Evolutionary conservation across 2,113 vertebrate species (phyloP), one percentile per base, ranked within the genome.

Genomic region (Gnathonemus longibarbis): DNA sequence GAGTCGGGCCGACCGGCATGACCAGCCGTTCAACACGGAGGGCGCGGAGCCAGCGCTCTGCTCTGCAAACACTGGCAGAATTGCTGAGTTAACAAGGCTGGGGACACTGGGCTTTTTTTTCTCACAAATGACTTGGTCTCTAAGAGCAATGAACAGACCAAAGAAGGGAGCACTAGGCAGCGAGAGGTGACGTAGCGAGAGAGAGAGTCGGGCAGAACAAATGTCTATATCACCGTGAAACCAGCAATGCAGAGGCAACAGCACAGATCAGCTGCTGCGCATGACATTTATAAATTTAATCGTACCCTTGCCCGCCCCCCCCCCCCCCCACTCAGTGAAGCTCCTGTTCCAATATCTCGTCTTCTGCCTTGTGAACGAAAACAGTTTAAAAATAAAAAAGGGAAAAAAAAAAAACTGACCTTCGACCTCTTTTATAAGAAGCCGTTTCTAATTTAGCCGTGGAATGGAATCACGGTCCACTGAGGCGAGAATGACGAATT

Each of bases 1-100:
- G 35, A 42, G 7, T 19, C 19, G 21, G 6, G 50, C 52, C 35
- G 58, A 53, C 21, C 46, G 31, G 74, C 39, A 24, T 52, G 35
- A 31, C 24, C 35, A 13, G 19, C 49, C 13, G 50, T 39, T 10
- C 74, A 9, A 13, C 31, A 15, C 6, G 27, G 31, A 19, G 39
- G 87, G 87, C 39, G 45, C 0, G 10, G 11, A 3, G 89, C 89
- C 89, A 56, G 35, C 21, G 1, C 77, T 2, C 24, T 42, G 46
- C 77, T 42, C 89, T 35, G 35, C 88, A 89, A 80, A 89, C 66
- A 49, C 66, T 19, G 88, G 66, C 89, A 27, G 80, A 89, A 89
- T 24, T 15, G 80, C 89, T 84, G 89, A 89, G 77, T 85, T 84
- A 53, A 89, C 89, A 89, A 58, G 39, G 77, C 77, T 42, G 13